Conservation (phyloP, 2,888 invertebrate species). For the Adelphocoris suturalis region DNA sequence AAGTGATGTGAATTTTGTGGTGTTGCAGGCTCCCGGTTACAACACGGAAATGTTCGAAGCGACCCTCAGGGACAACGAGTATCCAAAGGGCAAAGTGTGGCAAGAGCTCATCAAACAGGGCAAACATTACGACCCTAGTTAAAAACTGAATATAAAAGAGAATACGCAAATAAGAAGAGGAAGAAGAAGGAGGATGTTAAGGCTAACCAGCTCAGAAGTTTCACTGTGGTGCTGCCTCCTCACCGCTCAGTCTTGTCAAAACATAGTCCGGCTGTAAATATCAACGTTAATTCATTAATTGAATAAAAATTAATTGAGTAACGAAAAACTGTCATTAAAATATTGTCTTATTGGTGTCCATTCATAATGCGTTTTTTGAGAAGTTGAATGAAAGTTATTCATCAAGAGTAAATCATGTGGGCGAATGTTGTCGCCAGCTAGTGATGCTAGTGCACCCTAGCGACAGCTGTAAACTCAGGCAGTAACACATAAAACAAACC, state of each 20-base stretch:
- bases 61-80: slow-evolving; percentile 85
- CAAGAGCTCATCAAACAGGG: slow-evolving; percentile 68
- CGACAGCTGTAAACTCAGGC: no score
- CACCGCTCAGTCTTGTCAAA: slow-evolving; percentile 51
- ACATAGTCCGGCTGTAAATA: slow-evolving; percentile 70
- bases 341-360: no score
- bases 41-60: slow-evolving; percentile 88
- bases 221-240: slow-evolving; percentile 2
- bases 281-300: not conserved
- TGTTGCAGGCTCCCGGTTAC: slow-evolving; percentile 86
- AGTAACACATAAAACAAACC: no score
- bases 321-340: no score
- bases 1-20: slow-evolving; percentile 23
- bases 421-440: no score
- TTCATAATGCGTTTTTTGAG: no score
- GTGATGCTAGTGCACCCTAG: no score
- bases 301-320: slow-evolving; percentile 1
- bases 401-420: no score
- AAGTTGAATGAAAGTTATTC: no score
- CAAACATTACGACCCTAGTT: slow-evolving; percentile 67
- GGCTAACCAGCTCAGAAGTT: slow-evolving; percentile 1
- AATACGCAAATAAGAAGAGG: not conserved
- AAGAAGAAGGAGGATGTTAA: not conserved
- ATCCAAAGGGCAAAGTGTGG: slow-evolving; percentile 85
- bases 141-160: not conserved